These are phyloP conservation scores for Tapirus indicus DNA, from an alignment of 2,797 vertebrate species.

Conservation along the genomic window DNA sequence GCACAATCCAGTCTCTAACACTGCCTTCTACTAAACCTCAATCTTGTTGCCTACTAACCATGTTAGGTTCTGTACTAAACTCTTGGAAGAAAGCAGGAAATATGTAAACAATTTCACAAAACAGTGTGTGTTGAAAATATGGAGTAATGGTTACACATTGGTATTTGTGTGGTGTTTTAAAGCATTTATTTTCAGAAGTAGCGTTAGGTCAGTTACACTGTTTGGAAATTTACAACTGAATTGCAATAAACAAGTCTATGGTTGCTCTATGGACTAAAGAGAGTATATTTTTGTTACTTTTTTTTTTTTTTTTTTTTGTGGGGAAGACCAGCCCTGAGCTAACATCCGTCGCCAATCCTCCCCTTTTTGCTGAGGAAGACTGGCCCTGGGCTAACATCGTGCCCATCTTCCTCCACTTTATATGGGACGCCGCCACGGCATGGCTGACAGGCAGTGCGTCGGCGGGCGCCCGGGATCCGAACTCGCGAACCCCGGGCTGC, in stretches of 20 bases:
- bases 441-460: no score
- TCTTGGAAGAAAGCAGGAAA: neutral
- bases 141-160: neutral
- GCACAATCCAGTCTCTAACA: neutral
- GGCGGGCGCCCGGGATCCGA: no score
- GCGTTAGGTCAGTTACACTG: neutral
- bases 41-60: neutral
- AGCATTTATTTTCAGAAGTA: slow-evolving; percentile 46
- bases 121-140: neutral
- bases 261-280: slow-evolving; percentile 27
- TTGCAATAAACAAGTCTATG: neutral
- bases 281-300: slow-evolving; percentile 3
- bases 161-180: neutral
- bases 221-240: slow-evolving; percentile 10
- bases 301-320: no score
- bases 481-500: no score
- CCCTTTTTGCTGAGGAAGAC: no score
- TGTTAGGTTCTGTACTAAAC: neutral
- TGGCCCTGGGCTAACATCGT: no score
- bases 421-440: no score
- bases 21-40: neutral
- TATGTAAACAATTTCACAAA: neutral
- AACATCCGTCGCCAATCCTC: no score
- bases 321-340: no score
- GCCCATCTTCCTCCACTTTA: no score